Evolutionary conservation across 2,797 vertebrate genomes (phyloP), one percentile per base, ranked within the genome.

Genomic region (Paramormyrops hopkinsi): DNA sequence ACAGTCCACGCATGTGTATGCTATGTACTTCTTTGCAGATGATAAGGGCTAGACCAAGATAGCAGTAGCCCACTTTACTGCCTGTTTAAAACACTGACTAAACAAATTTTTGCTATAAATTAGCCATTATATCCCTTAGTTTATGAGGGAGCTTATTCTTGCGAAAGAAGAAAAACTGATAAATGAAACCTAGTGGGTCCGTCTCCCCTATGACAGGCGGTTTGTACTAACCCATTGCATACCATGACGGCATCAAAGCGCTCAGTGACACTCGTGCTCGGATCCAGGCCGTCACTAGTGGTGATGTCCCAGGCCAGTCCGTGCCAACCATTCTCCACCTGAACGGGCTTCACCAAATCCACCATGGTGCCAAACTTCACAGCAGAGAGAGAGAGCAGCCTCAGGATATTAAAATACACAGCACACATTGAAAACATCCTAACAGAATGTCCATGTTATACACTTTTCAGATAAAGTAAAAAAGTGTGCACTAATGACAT

Each of bases 241-340:
- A 95, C 94, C 92, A 95, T 91, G 86, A 95, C 65, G 0, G 93
- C 95, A 90, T 95, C 95, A 90, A 94, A 95, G 22, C 90, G 91
- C 59, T 95, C 92, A 0, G 91, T 92, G 14, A 88, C 83, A 4
- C 88, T 89, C 84, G 91, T 91, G 25, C 82, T 89, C 19, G 11
- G 84, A 48, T 89, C 88, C 14, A 79, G 44, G 12, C 12, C 53
- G 89, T 92, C 76, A 79, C 88, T 91, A 9, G 91, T 91, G 2
- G 90, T 93, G 65, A 95, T 90, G 4, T 93, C 90, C 95, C 95
- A 95, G 25, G 92, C 90, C 46, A 92, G 87, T 12, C 89, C 89
- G 44, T 87, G 90, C 89, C 92, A 92, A 2, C 91, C 91, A 25
- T 14, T 76, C 41, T 91, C 84, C 14, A 89, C 91, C 76, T 79